Conservation (phyloP, 2,888 invertebrate genomes). For the Magallana nippona region DNA sequence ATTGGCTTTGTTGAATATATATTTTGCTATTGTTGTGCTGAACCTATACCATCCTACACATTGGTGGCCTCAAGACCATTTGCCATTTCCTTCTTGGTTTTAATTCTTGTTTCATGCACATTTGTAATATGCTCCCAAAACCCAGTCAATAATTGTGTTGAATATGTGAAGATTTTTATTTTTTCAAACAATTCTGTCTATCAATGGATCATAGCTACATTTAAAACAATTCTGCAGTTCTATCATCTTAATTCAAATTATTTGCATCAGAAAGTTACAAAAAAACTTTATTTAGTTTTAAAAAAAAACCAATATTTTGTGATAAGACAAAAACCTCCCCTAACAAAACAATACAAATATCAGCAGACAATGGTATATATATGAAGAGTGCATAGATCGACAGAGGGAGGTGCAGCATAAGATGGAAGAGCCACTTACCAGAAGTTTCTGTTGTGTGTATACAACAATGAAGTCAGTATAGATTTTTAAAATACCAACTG, state of each 20-base stretch:
- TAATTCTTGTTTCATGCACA: slow-evolving; percentile 8
- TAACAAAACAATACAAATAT: not conserved
- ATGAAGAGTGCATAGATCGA: not conserved
- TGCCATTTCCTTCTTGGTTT: not conserved
- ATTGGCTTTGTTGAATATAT: no score
- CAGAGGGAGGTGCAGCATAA: slow-evolving; percentile 5
- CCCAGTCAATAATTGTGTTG: not conserved
- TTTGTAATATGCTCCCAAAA: slow-evolving; percentile 1
- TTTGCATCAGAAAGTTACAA: no score
- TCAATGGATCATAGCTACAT: no score
- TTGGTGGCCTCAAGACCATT: no score
- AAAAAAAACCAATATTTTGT: no score
- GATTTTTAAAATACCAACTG: not conserved
- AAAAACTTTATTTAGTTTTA: no score
- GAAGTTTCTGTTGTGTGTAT: slow-evolving; percentile 23
- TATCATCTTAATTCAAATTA: no score
- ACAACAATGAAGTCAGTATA: slow-evolving; percentile 19
- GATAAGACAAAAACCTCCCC: no score
- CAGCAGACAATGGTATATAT: not conserved
- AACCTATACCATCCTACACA: not conserved
- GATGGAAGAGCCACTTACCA: slow-evolving; percentile 27
- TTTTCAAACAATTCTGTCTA: no score
- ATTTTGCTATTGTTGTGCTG: no score
- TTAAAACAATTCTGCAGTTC: no score
- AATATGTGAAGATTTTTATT: not conserved